Conservation (phyloP, 2,113 vertebrate species). For the Nipponia nippon region DNA sequence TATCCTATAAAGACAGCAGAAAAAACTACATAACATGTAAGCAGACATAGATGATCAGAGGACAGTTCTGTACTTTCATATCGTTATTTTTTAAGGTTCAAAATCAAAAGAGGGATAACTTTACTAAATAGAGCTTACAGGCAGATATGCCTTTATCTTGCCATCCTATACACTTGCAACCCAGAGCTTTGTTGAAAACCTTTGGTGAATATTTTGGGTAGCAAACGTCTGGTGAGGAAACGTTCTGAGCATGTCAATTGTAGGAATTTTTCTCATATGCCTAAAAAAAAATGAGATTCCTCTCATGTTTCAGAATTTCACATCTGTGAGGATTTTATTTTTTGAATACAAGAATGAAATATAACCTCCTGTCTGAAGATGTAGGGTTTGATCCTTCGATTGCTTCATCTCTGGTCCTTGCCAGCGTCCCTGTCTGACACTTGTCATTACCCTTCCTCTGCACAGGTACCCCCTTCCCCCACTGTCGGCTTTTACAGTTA, state of each 20-base stretch:
- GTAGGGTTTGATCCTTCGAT: background rate
- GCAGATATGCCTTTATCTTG: constrained; percentile 6
- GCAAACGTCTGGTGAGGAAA: constrained; percentile 1
- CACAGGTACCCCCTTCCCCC: background rate
- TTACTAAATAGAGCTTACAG: background rate
- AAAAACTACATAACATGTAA: background rate
- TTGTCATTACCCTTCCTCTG: background rate
- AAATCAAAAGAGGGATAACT: background rate
- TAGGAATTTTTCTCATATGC: background rate
- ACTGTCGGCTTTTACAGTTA: background rate
- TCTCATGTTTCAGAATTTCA: background rate
- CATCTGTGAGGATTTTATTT: constrained; percentile 5
- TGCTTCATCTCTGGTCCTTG: background rate
- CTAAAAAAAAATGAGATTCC: background rate
- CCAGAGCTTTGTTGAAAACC: constrained; percentile 1
- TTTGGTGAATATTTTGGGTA: constrained; percentile 10
- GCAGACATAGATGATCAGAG: constrained; percentile 5
- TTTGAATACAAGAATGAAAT: background rate
- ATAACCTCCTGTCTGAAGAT: background rate
- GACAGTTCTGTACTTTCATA: background rate
- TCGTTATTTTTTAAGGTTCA: background rate
- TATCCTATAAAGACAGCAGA: background rate
- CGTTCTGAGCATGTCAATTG: background rate
- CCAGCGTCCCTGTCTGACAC: background rate
- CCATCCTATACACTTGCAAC: background rate